Conservation (phyloP, 2,888 invertebrate genomes). For the Globia sparganii region DNA sequence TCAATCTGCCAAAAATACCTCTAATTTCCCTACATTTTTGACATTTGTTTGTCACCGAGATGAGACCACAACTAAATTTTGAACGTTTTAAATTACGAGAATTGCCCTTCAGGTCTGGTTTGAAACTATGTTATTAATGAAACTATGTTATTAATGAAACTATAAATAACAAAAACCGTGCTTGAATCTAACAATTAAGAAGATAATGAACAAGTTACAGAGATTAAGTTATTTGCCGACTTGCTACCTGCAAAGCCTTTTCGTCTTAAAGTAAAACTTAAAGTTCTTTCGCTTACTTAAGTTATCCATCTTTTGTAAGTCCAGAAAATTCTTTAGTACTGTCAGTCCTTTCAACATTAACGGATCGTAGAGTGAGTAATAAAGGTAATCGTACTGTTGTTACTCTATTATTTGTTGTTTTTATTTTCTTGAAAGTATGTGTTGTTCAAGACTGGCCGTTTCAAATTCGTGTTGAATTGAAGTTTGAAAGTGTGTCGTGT, state of each 20-base stretch:
- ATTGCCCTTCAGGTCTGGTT: background rate
- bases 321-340: constrained; percentile 67
- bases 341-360: constrained; percentile 70
- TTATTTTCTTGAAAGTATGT: constrained; percentile 35
- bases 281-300: constrained; percentile 75
- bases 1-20: background rate
- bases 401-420: constrained; percentile 41
- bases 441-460: constrained; percentile 13
- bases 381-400: constrained; percentile 52
- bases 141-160: background rate
- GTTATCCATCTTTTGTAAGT: constrained; percentile 74
- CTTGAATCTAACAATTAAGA: constrained; percentile 39
- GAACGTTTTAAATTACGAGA: background rate
- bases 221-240: constrained; percentile 73
- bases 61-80: background rate
- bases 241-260: constrained; percentile 68
- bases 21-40: background rate
- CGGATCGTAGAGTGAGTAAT: constrained; percentile 60
- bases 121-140: too few relatives aligned
- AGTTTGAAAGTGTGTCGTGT: background rate
- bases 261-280: constrained; percentile 71
- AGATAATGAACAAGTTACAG: constrained; percentile 54
- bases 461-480: constrained; percentile 28
- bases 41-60: background rate
- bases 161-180: background rate